A percentile compares a stretch with the other conserved stretches of the same genome.
phyloP scores from a whole-genome alignment of 2,113 vertebrate genomes.

The Misgurnus anguillicaudatus region DNA sequence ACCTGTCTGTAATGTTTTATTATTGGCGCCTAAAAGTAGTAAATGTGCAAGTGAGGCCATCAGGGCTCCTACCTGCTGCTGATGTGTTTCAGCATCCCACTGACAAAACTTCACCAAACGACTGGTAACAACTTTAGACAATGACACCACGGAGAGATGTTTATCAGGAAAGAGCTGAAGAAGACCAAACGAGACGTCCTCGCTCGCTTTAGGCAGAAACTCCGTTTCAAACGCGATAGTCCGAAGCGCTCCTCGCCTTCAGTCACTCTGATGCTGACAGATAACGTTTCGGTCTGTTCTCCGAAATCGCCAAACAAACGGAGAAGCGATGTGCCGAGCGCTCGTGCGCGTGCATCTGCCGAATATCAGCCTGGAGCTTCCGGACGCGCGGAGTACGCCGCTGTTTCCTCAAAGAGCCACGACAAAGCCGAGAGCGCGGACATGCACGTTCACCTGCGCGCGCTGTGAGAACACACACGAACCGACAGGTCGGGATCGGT shows the following conservation, averaged over 20 bases:
- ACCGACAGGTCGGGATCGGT: not conserved
- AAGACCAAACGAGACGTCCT: constrained; percentile 41
- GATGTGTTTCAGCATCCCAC: constrained; percentile 53
- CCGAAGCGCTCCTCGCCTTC: constrained; percentile 1
- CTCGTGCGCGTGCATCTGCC: constrained; percentile 47
- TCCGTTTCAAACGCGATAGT: constrained; percentile 36
- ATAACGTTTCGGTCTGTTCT: constrained; percentile 29
- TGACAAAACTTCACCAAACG: constrained; percentile 53
- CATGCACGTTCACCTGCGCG: not conserved
- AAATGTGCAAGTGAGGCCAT: not conserved
- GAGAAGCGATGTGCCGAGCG: constrained; percentile 34
- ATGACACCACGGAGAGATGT: constrained; percentile 7
- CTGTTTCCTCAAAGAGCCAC: constrained; percentile 24
- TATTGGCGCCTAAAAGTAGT: not conserved
- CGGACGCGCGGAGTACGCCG: constrained; percentile 52
- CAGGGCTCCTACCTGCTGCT: constrained; percentile 49
- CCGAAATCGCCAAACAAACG: constrained; percentile 9
- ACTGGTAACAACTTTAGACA: constrained; percentile 45
- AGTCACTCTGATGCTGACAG: constrained; percentile 25
- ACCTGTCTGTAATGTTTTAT: not conserved
- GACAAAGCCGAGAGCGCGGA: constrained; percentile 19
- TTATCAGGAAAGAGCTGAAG: constrained; percentile 31
- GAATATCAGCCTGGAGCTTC: constrained; percentile 58
- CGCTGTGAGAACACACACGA: constrained; percentile 18
- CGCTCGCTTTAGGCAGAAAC: constrained; percentile 17